A percentile compares a stretch with the other conserved stretches of the same genome.
These are phyloP conservation scores for Zaprionus capensis DNA, from an alignment of 1,140 invertebrate genomes.

Conservation along the genomic window DNA sequence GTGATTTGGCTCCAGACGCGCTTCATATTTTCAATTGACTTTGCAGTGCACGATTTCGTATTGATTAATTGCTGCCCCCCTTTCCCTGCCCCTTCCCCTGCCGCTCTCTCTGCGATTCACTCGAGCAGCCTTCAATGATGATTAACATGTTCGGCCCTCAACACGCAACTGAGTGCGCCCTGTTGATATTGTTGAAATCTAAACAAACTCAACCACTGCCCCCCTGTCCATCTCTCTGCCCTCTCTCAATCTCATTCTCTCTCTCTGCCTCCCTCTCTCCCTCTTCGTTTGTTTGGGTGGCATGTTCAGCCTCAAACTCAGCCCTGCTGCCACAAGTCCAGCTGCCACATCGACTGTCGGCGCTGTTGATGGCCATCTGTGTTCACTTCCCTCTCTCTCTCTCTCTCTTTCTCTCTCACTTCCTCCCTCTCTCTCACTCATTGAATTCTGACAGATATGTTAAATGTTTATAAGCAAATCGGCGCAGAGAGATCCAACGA, in stretches of 20 bases:
- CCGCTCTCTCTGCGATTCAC: neutral
- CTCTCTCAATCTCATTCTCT: neutral
- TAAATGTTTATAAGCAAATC: slow-evolving; percentile 72
- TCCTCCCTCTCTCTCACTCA: neutral
- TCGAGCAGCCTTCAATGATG: slow-evolving; percentile 9
- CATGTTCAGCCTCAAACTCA: slow-evolving; percentile 57
- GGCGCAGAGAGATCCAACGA: slow-evolving; percentile 17
- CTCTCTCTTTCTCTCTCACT: neutral
- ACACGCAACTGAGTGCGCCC: slow-evolving; percentile 22
- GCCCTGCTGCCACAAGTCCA: slow-evolving; percentile 27
- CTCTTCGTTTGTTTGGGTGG: slow-evolving; percentile 62
- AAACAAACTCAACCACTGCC: slow-evolving; percentile 32
- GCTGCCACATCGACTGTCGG: slow-evolving; percentile 31
- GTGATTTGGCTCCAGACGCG: slow-evolving; percentile 43
- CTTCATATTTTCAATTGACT: slow-evolving; percentile 76
- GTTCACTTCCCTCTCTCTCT: slow-evolving; percentile 2
- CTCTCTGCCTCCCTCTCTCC: slow-evolving; percentile 2
- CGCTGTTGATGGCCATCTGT: slow-evolving; percentile 43
- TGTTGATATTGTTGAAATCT: slow-evolving; percentile 68
- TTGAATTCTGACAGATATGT: slow-evolving; percentile 62
- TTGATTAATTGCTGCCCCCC: slow-evolving; percentile 3
- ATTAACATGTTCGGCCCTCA: slow-evolving; percentile 9
- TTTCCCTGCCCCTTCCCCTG: no score
- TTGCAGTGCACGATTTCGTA: neutral
- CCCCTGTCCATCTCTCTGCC: neutral